phyloP scores from a whole-genome alignment of 2,797 vertebrate genomes.

The Phoeniculus purpureus region DNA sequence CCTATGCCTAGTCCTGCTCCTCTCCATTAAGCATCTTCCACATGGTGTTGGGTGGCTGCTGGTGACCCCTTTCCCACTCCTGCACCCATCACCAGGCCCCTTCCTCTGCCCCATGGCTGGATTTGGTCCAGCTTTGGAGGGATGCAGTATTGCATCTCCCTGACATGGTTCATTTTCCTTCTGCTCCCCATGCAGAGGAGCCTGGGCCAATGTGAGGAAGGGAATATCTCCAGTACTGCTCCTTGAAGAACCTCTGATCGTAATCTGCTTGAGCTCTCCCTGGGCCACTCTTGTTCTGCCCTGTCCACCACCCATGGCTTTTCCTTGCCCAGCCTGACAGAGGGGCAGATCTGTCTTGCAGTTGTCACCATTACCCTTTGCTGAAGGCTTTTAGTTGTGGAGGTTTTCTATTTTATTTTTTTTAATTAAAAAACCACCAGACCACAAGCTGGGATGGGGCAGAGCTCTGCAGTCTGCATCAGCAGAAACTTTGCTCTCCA shows the following conservation, averaged over 20 bases:
- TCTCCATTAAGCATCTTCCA: not conserved
- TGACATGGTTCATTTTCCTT: not conserved
- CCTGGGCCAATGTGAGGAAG: not conserved
- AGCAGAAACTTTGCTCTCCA: not conserved
- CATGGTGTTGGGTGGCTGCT: not conserved
- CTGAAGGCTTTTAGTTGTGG: too few species aligned
- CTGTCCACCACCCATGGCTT: rapidly evolving
- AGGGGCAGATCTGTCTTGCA: not conserved
- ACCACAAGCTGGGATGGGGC: not conserved
- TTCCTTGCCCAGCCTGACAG: not conserved
- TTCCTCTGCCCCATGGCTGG: not conserved
- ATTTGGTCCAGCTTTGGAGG: not conserved
- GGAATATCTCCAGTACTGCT: not conserved
- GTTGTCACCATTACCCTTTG: not conserved
- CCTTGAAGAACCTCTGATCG: not conserved
- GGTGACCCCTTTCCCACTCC: not conserved
- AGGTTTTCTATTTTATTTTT: not conserved
- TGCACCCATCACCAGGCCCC: not conserved
- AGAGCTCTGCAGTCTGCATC: not conserved
- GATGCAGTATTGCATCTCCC: rapidly evolving
- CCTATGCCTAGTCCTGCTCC: not conserved
- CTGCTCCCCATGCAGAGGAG: not conserved
- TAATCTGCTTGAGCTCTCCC: not conserved
- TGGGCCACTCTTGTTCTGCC: not conserved
- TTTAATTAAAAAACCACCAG: not conserved